These are phyloP conservation scores for Eristalis tenax DNA, from an alignment of 2,888 invertebrate genomes.

Conservation along the genomic window DNA sequence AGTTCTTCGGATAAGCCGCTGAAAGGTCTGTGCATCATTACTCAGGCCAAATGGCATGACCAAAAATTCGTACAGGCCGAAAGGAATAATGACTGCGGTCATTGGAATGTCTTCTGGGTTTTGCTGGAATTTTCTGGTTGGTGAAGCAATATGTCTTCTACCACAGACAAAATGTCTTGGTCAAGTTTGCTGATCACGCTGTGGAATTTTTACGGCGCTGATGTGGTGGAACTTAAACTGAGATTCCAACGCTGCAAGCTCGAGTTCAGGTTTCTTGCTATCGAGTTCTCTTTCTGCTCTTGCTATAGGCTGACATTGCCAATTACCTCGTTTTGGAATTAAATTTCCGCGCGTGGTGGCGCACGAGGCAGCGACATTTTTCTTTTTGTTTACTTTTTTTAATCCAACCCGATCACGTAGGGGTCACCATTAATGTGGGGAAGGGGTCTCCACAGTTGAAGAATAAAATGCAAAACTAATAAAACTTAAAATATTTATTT, in stretches of 20 bases:
- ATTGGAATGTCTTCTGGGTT: too few relatives aligned
- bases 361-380: not conserved
- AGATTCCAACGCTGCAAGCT: not conserved
- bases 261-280: not conserved
- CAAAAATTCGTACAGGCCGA: too few relatives aligned
- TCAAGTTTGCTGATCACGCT: not conserved
- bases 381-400: not conserved
- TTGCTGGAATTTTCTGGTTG: too few relatives aligned
- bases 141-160: slow-evolving; percentile 1
- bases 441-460: too few relatives aligned
- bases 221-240: slow-evolving; percentile 1
- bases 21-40: too few relatives aligned
- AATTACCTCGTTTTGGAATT: not conserved
- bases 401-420: slow-evolving; percentile 5
- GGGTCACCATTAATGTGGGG: slow-evolving; percentile 1
- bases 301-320: not conserved
- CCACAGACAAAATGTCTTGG: slow-evolving; percentile 1
- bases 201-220: slow-evolving; percentile 6
- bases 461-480: too few relatives aligned
- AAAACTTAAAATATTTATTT: too few relatives aligned
- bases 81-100: too few relatives aligned
- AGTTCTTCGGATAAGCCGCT: too few relatives aligned
- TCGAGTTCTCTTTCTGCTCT: not conserved
- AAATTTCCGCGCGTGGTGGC: not conserved
- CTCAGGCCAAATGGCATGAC: too few relatives aligned